Evolutionary conservation across 2,888 invertebrate species (phyloP).

Genomic region (Periphyllus acericola): DNA sequence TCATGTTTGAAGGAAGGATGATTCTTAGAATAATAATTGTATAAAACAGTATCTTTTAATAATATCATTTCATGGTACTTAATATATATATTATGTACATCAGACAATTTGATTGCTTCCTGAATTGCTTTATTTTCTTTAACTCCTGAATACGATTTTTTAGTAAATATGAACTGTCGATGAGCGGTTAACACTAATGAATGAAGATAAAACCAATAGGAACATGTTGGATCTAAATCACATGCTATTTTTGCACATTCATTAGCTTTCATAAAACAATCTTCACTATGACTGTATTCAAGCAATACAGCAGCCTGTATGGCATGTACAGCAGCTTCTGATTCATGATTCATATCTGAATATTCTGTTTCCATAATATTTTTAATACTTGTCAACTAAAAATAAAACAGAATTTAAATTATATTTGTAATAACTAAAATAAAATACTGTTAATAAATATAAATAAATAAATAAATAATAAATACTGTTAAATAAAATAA

Average conservation of each 20-base stretch:
- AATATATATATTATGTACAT: background rate
- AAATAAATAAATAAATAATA: too few species aligned
- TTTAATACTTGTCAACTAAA: too few species aligned
- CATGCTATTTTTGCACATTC: constrained; percentile 27
- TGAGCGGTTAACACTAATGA: constrained; percentile 4
- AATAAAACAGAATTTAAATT: background rate
- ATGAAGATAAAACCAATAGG: constrained; percentile 35
- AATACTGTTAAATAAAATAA: too few species aligned
- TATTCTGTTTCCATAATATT: background rate
- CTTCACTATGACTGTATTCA: background rate
- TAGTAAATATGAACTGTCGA: background rate
- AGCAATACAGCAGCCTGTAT: constrained; percentile 22
- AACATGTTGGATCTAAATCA: background rate
- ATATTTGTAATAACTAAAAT: too few species aligned
- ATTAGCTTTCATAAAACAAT: background rate
- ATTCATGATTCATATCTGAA: background rate
- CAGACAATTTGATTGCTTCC: background rate
- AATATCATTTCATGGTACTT: constrained; percentile 13
- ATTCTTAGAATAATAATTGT: constrained; percentile 16
- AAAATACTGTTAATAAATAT: too few species aligned
- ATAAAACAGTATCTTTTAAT: background rate
- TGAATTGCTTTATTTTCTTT: background rate
- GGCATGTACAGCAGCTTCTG: background rate
- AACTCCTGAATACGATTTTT: background rate
- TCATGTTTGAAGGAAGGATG: background rate